Percentiles rank a stretch among this genome's conserved stretches.
Conservation (phyloP, 1,140 invertebrate genomes). For the Drosophila lacertosa region DNA sequence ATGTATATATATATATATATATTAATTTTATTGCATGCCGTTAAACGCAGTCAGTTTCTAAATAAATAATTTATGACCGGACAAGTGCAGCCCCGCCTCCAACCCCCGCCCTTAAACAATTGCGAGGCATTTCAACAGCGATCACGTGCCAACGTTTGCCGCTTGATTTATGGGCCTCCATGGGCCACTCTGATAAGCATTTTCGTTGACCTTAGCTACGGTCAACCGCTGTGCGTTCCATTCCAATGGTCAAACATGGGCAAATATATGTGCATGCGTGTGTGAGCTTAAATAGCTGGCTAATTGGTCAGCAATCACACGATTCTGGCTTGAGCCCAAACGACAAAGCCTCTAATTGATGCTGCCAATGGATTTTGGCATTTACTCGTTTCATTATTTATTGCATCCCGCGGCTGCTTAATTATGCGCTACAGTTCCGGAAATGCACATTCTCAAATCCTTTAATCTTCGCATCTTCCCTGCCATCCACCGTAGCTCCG, state of each 20-base stretch:
- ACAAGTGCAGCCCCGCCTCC: conserved; percentile 17
- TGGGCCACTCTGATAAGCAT: conserved; percentile 28
- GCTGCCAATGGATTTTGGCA: conserved; percentile 38
- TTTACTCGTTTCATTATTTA: conserved; percentile 63
- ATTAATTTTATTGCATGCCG: conserved; percentile 63
- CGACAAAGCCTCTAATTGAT: conserved; percentile 29
- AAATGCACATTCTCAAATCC: conserved; percentile 65
- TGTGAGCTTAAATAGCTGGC: neutral
- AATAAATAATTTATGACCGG: conserved; percentile 56
- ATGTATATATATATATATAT: conserved; percentile 26
- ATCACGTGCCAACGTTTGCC: conserved; percentile 52
- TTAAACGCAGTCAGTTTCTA: conserved; percentile 59
- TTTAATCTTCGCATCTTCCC: conserved; percentile 44
- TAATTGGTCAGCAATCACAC: conserved; percentile 32
- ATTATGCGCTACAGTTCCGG: conserved; percentile 66
- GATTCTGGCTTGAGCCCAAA: conserved; percentile 24
- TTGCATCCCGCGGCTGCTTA: conserved; percentile 55
- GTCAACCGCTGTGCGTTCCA: conserved; percentile 3
- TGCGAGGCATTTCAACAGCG: conserved; percentile 44
- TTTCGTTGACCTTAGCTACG: conserved; percentile 25
- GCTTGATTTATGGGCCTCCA: conserved; percentile 23
- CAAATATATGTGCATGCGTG: neutral
- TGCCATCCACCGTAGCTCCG: conserved; percentile 1
- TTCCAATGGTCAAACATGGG: conserved; percentile 2
- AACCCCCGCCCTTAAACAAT: conserved; percentile 2